Conservation (phyloP, 2,113 vertebrate species). For the Aspiorhynchus laticeps region DNA sequence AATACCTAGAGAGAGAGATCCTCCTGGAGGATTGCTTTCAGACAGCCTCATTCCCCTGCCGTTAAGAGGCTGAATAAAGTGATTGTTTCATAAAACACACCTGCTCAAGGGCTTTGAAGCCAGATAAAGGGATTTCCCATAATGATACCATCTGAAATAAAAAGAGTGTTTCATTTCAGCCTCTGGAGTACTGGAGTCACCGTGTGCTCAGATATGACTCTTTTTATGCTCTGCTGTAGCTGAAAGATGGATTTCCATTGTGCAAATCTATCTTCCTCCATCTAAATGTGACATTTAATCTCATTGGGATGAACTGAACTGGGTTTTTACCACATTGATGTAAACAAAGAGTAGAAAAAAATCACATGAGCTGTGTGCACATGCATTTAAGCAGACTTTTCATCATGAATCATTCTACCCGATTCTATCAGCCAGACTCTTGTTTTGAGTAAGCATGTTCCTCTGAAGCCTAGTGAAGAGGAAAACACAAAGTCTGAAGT, state of each 20-base stretch:
- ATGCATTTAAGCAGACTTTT: background rate
- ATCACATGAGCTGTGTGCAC: background rate
- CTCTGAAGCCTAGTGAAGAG: slow-evolving; percentile 15
- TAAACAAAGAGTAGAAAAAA: background rate
- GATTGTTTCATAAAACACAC: slow-evolving; percentile 61
- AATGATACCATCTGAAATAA: slow-evolving; percentile 68
- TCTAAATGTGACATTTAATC: slow-evolving; percentile 43
- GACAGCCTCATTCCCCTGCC: slow-evolving; percentile 21
- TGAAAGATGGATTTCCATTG: slow-evolving; percentile 46
- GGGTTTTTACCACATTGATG: background rate
- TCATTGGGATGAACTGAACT: slow-evolving; percentile 1
- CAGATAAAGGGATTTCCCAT: slow-evolving; percentile 72
- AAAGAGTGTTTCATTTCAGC: slow-evolving; percentile 54
- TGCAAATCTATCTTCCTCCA: slow-evolving; percentile 45
- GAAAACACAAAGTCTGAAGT: slow-evolving; percentile 13
- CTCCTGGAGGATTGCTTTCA: slow-evolving; percentile 24
- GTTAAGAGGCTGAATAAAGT: slow-evolving; percentile 42
- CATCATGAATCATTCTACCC: slow-evolving; percentile 5
- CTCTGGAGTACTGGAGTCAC: slow-evolving; percentile 23
- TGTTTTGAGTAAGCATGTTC: slow-evolving; percentile 43
- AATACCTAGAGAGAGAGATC: slow-evolving; percentile 32
- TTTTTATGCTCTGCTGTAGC: slow-evolving; percentile 54
- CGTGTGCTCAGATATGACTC: slow-evolving; percentile 13
- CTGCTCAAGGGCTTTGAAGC: slow-evolving; percentile 75
- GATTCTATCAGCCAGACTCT: slow-evolving; percentile 28